Conservation (phyloP, 2,888 invertebrate genomes). For the Atrina japonica region DNA sequence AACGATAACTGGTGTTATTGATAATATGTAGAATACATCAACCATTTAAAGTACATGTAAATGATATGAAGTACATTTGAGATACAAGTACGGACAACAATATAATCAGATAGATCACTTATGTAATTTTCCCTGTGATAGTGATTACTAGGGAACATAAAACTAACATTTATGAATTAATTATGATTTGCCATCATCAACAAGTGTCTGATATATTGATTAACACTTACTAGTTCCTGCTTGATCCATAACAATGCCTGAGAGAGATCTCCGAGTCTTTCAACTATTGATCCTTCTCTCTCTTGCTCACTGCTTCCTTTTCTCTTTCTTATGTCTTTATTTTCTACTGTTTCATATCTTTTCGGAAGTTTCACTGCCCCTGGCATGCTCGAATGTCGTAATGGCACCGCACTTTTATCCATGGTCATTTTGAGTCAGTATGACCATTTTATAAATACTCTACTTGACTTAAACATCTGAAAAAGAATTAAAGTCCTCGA, state of each 20-base stretch:
- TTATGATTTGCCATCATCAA: no score
- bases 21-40: no score
- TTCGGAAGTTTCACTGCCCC: slow-evolving; percentile 66
- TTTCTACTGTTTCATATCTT: slow-evolving; percentile 59
- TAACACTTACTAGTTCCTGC: slow-evolving; percentile 66
- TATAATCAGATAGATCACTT: no score
- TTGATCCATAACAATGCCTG: slow-evolving; percentile 71
- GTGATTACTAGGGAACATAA: no score
- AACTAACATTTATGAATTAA: no score
- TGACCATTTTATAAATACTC: neutral
- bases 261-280: slow-evolving; percentile 64
- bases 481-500: neutral
- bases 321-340: slow-evolving; percentile 48
- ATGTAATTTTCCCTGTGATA: no score
- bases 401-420: slow-evolving; percentile 64
- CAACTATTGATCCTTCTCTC: slow-evolving; percentile 48
- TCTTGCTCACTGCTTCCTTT: slow-evolving; percentile 36
- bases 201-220: no score
- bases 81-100: no score
- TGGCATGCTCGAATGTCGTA: slow-evolving; percentile 64
- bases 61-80: no score
- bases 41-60: no score
- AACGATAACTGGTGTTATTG: no score
- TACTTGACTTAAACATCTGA: neutral
- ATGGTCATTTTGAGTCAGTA: slow-evolving; percentile 35